phyloP scores from a whole-genome alignment of 1,140 invertebrate species.

The Sipha flava region DNA sequence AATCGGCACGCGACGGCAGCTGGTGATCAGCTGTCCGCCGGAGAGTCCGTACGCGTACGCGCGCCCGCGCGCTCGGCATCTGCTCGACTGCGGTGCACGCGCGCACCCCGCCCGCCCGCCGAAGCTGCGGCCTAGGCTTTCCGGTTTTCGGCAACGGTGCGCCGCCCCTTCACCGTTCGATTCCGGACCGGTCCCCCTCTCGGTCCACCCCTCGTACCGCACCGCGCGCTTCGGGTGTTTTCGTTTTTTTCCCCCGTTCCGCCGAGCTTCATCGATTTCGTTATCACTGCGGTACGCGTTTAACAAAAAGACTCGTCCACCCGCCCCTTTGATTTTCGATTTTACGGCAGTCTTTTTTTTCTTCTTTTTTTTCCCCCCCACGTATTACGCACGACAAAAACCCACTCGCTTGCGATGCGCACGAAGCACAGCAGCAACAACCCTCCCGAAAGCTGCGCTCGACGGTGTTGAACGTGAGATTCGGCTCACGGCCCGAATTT shows the following conservation, averaged over 20 bases:
- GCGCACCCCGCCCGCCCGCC: not conserved
- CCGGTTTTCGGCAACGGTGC: not conserved
- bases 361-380: not conserved
- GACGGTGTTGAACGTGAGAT: too few relatives aligned
- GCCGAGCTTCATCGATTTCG: not conserved
- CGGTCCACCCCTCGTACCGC: too few relatives aligned
- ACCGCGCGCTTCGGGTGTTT: not conserved
- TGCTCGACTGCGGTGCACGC: not conserved
- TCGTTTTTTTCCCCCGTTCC: not conserved
- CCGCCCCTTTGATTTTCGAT: too few relatives aligned
- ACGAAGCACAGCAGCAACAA: too few relatives aligned
- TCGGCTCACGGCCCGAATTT: too few relatives aligned
- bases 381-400: not conserved
- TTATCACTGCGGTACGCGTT: too few relatives aligned
- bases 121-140: not conserved
- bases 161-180: too few relatives aligned
- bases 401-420: not conserved
- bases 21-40: slow-evolving; percentile 30
- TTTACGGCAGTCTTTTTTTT: too few relatives aligned
- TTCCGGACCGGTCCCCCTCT: too few relatives aligned
- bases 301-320: too few relatives aligned
- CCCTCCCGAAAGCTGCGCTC: too few relatives aligned
- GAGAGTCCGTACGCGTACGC: too few relatives aligned
- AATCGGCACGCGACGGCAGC: slow-evolving; percentile 30
- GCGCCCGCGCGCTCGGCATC: not conserved